These are phyloP conservation scores for Sorex araneus DNA, from an alignment of 2,113 vertebrate species.

Conservation along the genomic window DNA sequence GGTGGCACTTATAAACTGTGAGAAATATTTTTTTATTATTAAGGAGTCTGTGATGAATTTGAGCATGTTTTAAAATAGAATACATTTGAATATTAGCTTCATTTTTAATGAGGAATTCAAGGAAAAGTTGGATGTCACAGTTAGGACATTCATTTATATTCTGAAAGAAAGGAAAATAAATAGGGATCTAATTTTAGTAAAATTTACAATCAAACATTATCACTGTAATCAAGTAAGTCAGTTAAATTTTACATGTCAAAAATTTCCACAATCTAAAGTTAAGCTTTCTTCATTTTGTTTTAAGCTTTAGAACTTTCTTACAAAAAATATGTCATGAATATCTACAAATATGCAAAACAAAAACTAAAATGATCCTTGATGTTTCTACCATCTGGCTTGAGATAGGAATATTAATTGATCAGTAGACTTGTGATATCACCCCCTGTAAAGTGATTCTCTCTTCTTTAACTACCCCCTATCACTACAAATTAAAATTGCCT, in stretches of 20 bases:
- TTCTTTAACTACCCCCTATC: background rate
- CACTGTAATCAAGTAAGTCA: conserved; percentile 16
- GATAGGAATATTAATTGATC: background rate
- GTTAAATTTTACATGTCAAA: conserved; percentile 38
- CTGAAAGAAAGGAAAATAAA: conserved; percentile 57
- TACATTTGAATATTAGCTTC: conserved; percentile 15
- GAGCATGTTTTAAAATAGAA: conserved; percentile 27
- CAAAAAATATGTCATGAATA: conserved; percentile 8
- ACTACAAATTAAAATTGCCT: background rate
- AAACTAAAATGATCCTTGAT: conserved; percentile 4
- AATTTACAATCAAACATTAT: conserved; percentile 36
- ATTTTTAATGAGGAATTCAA: conserved; percentile 38
- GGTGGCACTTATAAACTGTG: background rate
- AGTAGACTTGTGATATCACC: background rate
- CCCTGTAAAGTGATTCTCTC: fast-evolving
- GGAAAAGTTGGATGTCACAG: conserved; percentile 34
- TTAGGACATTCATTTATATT: conserved; percentile 58
- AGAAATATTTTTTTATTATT: conserved; percentile 17
- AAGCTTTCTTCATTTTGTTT: conserved; percentile 28
- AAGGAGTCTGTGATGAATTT: background rate
- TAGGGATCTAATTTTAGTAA: conserved; percentile 43
- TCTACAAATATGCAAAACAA: conserved; percentile 2
- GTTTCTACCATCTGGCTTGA: background rate
- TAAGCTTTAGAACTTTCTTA: background rate
- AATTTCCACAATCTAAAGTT: conserved; percentile 4